Percentiles rank a stretch among this genome's conserved stretches.
Evolutionary conservation across 2,888 invertebrate genomes (phyloP).

Genomic region (Isoperla grammatica): DNA sequence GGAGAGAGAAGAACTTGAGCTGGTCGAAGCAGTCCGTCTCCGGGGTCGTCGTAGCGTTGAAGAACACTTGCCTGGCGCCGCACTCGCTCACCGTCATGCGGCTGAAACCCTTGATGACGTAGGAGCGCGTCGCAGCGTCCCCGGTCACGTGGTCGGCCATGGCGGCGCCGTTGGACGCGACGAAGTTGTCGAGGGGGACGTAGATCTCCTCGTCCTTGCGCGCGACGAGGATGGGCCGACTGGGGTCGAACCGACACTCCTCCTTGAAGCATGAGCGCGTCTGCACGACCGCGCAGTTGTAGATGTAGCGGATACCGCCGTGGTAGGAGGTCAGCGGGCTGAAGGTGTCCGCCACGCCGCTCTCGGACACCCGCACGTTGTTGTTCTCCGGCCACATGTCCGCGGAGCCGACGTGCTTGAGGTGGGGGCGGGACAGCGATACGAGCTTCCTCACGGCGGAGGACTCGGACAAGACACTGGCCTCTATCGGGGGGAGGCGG

Average conservation of each 20-base stretch:
- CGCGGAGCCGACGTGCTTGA: neutral
- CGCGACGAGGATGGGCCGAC: neutral
- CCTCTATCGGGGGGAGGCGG: neutral
- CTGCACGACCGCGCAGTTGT: neutral
- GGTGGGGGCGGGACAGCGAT: neutral
- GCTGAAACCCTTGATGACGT: neutral
- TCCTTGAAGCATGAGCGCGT: neutral
- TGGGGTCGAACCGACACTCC: neutral
- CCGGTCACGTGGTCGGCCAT: neutral
- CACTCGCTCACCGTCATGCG: constrained; percentile 2
- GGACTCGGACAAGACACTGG: neutral
- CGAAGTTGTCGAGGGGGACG: neutral
- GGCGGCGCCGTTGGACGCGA: constrained; percentile 1
- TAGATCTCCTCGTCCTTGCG: neutral
- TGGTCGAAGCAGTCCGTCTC: neutral
- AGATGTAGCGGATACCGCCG: neutral
- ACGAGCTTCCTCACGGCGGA: neutral
- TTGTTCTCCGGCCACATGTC: constrained; percentile 13
- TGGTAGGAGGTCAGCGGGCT: neutral
- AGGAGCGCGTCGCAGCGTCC: neutral
- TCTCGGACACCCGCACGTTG: neutral
- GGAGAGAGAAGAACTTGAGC: constrained; percentile 3
- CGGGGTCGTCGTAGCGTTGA: neutral
- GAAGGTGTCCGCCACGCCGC: neutral
- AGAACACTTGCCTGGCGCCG: neutral